Conservation (phyloP, 2,113 vertebrate genomes). For the Neomonachus schauinslandi region DNA sequence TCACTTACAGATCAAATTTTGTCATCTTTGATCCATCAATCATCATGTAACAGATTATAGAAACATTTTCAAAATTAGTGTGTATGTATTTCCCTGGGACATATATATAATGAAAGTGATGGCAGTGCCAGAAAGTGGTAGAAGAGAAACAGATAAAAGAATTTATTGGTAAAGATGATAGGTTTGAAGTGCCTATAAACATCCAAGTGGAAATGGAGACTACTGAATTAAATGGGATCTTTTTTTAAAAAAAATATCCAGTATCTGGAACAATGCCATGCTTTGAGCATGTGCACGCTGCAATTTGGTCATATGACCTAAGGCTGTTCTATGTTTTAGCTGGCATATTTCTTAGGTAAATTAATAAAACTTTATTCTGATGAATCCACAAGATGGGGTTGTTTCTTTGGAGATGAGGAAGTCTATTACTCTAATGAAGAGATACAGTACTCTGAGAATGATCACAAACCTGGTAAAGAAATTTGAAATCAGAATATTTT, state of each 20-base stretch:
- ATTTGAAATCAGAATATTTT: background rate
- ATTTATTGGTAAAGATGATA: background rate
- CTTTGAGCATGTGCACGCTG: background rate
- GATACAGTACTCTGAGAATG: background rate
- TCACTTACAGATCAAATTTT: background rate
- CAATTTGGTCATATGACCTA: background rate
- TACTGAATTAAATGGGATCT: background rate
- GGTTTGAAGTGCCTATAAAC: background rate
- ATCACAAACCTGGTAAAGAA: background rate
- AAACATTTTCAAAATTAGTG: conserved; percentile 19
- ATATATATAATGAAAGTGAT: background rate
- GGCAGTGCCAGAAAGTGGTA: background rate
- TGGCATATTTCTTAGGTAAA: background rate
- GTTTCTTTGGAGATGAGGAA: background rate
- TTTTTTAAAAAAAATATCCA: background rate
- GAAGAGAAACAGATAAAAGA: background rate
- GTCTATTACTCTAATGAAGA: background rate
- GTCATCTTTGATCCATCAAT: background rate
- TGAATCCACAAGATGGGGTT: background rate
- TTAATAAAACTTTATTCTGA: background rate
- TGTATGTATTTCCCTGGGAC: background rate
- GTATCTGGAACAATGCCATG: background rate
- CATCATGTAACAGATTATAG: background rate
- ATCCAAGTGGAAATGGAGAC: background rate
- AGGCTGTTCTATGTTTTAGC: background rate